A percentile compares a stretch with the other conserved stretches of the same genome.
Conservation (phyloP, 1,140 invertebrate species). For the Euwallacea fornicatus region DNA sequence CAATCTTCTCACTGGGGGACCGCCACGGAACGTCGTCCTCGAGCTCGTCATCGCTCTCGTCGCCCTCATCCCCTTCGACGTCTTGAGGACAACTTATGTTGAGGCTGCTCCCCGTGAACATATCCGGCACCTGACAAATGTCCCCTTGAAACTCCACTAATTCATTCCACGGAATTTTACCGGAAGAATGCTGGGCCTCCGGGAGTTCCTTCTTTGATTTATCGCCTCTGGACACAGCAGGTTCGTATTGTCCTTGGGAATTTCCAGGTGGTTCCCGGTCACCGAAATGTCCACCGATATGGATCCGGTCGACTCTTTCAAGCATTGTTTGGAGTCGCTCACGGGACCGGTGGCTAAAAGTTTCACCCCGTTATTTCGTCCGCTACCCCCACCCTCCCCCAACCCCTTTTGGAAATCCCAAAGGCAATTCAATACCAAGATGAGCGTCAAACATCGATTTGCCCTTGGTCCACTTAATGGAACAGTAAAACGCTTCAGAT, state of each 20-base stretch:
- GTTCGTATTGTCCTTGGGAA: conserved; percentile 79
- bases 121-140: conserved; percentile 63
- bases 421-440: too few species aligned
- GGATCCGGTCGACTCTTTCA: conserved; percentile 64
- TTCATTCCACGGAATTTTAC: conserved; percentile 54
- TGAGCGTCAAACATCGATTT: too few species aligned
- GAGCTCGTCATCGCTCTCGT: conserved; percentile 85
- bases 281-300: conserved; percentile 60
- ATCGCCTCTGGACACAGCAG: conserved; percentile 77
- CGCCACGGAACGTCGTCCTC: conserved; percentile 88
- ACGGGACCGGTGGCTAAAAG: conserved; percentile 49
- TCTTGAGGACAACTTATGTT: conserved; percentile 66
- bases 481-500: too few species aligned
- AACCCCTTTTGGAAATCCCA: too few species aligned
- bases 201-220: conserved; percentile 75
- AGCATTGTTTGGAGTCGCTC: conserved; percentile 63
- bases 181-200: conserved; percentile 81
- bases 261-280: conserved; percentile 75
- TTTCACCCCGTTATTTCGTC: background rate
- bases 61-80: conserved; percentile 67
- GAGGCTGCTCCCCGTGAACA: conserved; percentile 76
- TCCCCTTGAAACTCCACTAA: background rate
- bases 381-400: too few species aligned
- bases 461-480: too few species aligned
- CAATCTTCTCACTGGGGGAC: conserved; percentile 85